phyloP scores from a whole-genome alignment of 2,888 invertebrate genomes.

The Hanleya hanleyi region DNA sequence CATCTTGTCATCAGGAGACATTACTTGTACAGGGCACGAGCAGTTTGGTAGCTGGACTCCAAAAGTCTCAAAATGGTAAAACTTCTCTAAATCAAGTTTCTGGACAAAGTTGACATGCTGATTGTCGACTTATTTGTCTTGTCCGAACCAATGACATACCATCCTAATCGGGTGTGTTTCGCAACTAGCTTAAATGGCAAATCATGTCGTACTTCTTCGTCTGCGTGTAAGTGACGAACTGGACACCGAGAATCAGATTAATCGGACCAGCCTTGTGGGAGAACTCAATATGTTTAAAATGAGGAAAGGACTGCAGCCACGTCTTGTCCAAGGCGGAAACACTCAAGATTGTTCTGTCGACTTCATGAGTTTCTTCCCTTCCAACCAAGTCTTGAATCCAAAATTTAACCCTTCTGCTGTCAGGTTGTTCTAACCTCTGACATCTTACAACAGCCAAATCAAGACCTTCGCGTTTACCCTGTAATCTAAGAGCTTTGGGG shows the following conservation, averaged over 20 bases:
- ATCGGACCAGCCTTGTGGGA: not conserved
- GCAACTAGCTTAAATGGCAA: not conserved
- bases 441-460: slow-evolving; percentile 1
- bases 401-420: not conserved
- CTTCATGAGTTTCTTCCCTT: not conserved
- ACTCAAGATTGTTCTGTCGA: not conserved
- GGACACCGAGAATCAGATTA: not conserved
- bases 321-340: not conserved
- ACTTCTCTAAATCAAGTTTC: not conserved
- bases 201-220: not conserved
- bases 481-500: slow-evolving; percentile 10
- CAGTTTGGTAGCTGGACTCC: not conserved
- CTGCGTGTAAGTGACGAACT: not conserved
- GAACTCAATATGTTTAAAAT: not conserved
- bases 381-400: not conserved
- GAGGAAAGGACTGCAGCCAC: not conserved
- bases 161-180: not conserved
- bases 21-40: not conserved
- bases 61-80: not conserved
- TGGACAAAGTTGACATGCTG: not conserved
- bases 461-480: slow-evolving; percentile 12
- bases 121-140: not conserved
- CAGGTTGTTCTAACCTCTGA: not conserved
- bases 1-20: not conserved
- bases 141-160: not conserved